These are phyloP conservation scores for Hypanus sabinus DNA, from an alignment of 2,113 vertebrate genomes.

Conservation along the genomic window DNA sequence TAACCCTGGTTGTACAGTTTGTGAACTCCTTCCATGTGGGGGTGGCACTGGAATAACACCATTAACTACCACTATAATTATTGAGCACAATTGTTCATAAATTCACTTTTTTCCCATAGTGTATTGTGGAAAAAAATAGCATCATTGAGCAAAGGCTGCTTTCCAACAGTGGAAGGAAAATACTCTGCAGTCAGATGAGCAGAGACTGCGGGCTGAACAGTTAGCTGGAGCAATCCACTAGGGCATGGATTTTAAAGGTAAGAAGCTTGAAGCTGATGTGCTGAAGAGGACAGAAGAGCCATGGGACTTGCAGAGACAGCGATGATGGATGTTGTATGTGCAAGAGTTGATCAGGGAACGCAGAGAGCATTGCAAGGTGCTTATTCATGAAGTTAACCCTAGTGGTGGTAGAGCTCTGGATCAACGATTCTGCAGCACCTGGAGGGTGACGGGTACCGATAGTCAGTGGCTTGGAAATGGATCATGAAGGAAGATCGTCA, in stretches of 20 bases:
- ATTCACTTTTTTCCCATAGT: background rate
- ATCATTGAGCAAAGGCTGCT: background rate
- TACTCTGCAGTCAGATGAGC: background rate
- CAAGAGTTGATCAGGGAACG: background rate
- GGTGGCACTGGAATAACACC: too few relatives aligned
- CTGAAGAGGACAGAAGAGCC: background rate
- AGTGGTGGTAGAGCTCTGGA: background rate
- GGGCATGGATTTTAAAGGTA: background rate
- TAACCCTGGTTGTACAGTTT: too few relatives aligned
- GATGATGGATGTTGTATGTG: background rate
- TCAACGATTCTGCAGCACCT: background rate
- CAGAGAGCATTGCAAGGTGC: background rate
- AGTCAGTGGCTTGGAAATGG: background rate
- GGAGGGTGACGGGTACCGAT: background rate
- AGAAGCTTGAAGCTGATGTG: background rate
- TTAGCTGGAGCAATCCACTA: background rate
- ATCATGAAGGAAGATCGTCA: background rate
- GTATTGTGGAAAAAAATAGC: background rate
- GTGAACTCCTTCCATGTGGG: too few relatives aligned
- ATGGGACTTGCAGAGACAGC: background rate
- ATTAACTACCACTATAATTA: background rate
- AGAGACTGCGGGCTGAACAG: background rate
- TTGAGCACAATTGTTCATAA: background rate
- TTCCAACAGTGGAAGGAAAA: background rate
- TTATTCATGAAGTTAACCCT: background rate